Evolutionary conservation across 1,140 invertebrate genomes (phyloP), one percentile per base, ranked within the genome.

Genomic region (Aleiodes sp.): DNA sequence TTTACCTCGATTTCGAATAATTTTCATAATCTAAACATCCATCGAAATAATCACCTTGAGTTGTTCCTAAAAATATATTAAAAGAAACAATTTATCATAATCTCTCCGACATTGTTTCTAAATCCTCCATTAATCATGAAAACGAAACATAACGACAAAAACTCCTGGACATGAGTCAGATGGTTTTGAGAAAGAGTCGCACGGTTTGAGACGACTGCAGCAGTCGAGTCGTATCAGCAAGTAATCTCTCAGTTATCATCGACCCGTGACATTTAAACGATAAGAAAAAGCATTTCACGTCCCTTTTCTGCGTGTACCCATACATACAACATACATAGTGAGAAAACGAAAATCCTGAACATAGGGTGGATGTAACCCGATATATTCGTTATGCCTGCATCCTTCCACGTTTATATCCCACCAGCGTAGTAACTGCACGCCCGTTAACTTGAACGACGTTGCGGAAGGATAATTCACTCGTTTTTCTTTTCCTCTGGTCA

Each of bases 381-480:
- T 65, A 59, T 59, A 65, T 65, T 33, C 63, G 16, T 56, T 65
- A 28, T 24, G 21, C 21, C n/a, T 52, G 46, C 46, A 52, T 52
- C 46, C 46, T 52, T 21, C 46, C 10, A 21, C 21, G 19, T 52
- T 52, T 52, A 52, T 52, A 52, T 52, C 46, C 46, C 46, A 46
- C 41, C 41, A 52, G 46, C 46, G 46, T 52, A 21, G 46, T 52
- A 52, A 52, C 46, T 52, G 46, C 46, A 24, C 46, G 46, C 46
- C 46, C 46, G 46, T 52, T 52, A 52, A 52, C 46, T 66, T 26
- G 59, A 71, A 62, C 71, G 68, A 77, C 65, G 70, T 79, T 79
- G 74, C 78, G 76, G 77, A 79, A 79, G 76, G 75, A 80, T 80
- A 79, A 80, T 78, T 80, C 76, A 77, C 76, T 61, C 28, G 59